Evolutionary conservation across 2,888 invertebrate genomes (phyloP).

Genomic region (Apodemia zela): DNA sequence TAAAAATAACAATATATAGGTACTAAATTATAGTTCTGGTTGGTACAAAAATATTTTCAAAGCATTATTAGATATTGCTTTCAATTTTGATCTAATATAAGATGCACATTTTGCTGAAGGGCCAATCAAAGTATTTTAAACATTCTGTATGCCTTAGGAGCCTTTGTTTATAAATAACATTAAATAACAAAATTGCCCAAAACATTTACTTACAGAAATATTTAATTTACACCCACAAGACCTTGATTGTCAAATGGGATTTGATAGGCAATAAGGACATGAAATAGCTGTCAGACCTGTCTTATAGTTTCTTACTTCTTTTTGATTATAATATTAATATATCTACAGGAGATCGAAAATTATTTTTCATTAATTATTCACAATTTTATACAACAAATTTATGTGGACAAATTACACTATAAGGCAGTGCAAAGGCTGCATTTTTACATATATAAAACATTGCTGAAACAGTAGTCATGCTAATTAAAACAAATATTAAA

Average conservation of each 20-base stretch:
- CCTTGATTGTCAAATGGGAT: too few species aligned
- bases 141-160: background rate
- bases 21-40: background rate
- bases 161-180: too few species aligned
- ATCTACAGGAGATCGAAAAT: background rate
- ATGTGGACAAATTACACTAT: background rate
- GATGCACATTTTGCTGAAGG: background rate
- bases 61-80: background rate
- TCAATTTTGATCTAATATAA: background rate
- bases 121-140: too few species aligned
- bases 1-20: constrained; percentile 1
- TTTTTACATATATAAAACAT: background rate
- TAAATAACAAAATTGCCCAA: too few species aligned
- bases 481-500: background rate
- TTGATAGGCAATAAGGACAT: too few species aligned
- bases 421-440: constrained; percentile 13
- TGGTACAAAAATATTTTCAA: background rate
- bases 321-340: too few species aligned
- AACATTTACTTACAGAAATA: too few species aligned
- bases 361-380: background rate
- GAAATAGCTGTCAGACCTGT: too few species aligned
- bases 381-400: background rate
- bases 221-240: too few species aligned
- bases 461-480: constrained; percentile 6
- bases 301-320: too few species aligned